Evolutionary conservation across 2,888 invertebrate genomes (phyloP).

Genomic region (Spodoptera littoralis): DNA sequence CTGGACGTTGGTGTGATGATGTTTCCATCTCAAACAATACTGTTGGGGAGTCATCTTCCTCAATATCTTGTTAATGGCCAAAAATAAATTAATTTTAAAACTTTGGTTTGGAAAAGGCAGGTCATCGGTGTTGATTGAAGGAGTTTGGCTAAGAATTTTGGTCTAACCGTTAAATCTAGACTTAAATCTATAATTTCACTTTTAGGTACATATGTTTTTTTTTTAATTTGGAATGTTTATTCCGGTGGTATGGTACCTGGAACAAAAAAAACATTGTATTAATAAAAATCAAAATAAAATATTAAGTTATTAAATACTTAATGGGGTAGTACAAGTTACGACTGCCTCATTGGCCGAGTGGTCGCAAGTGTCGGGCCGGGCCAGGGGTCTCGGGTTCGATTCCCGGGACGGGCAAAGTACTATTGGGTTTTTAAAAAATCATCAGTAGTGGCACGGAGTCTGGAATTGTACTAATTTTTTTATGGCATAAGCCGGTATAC

Average conservation of each 20-base stretch:
- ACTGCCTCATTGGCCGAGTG: too few species aligned
- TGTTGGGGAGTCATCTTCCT: conserved; percentile 94
- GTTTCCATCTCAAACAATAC: conserved; percentile 97
- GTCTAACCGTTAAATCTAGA: conserved; percentile 57
- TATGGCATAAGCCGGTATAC: too few species aligned
- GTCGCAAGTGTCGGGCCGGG: too few species aligned
- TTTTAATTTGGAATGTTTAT: conserved; percentile 67
- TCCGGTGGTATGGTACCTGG: conserved; percentile 65
- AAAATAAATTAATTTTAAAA: conserved; percentile 56
- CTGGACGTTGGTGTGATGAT: conserved; percentile 96
- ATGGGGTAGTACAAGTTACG: too few species aligned
- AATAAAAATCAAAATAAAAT: too few species aligned
- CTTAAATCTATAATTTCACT: conserved; percentile 55
- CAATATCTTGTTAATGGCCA: conserved; percentile 16
- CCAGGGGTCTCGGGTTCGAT: too few species aligned
- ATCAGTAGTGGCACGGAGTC: too few species aligned
- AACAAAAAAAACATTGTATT: conserved; percentile 49
- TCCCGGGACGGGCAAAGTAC: too few species aligned
- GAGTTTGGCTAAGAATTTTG: conserved; percentile 75
- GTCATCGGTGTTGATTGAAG: conserved; percentile 54
- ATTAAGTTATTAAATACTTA: too few species aligned
- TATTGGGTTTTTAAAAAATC: too few species aligned
- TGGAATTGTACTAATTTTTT: neutral
- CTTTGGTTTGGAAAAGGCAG: conserved; percentile 75
- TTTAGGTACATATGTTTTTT: conserved; percentile 58